A percentile compares a stretch with the other conserved stretches of the same genome.
Conservation (phyloP, 2,113 vertebrate species). For the Rhabdornis inornatus region DNA sequence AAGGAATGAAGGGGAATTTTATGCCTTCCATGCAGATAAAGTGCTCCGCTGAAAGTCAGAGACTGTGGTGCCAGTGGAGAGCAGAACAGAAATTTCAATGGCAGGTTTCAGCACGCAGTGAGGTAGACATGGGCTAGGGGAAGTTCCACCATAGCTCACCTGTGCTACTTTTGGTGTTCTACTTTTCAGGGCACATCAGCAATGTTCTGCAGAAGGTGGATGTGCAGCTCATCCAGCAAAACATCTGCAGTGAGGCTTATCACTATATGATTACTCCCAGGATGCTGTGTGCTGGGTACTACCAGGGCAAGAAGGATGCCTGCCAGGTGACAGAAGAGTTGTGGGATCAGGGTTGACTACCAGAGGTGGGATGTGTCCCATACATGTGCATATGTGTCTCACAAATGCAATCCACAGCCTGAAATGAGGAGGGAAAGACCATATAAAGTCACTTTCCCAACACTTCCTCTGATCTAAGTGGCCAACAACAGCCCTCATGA, state of each 20-base stretch:
- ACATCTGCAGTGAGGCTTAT: slow-evolving; percentile 83
- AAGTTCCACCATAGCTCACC: neutral
- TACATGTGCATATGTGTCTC: neutral
- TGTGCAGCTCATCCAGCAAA: slow-evolving; percentile 84
- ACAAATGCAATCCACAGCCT: neutral
- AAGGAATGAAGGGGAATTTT: neutral
- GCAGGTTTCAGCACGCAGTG: neutral
- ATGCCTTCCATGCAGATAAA: neutral
- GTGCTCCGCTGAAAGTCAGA: neutral
- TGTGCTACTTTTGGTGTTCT: neutral
- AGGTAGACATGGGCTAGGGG: neutral
- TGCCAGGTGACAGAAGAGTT: slow-evolving; percentile 81
- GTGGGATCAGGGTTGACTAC: neutral
- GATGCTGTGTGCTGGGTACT: slow-evolving; percentile 94
- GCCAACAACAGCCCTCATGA: neutral
- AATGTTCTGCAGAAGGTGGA: slow-evolving; percentile 86
- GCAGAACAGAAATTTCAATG: neutral
- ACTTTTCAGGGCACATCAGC: slow-evolving; percentile 73
- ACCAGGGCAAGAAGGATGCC: slow-evolving; percentile 84
- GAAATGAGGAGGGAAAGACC: neutral
- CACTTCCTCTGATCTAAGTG: neutral
- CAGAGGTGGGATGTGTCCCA: neutral
- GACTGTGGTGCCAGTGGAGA: neutral
- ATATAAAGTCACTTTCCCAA: neutral
- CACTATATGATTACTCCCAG: slow-evolving; percentile 85